These are phyloP conservation scores for Cyprinus carpio DNA, from an alignment of 2,113 vertebrate species.

Conservation along the genomic window DNA sequence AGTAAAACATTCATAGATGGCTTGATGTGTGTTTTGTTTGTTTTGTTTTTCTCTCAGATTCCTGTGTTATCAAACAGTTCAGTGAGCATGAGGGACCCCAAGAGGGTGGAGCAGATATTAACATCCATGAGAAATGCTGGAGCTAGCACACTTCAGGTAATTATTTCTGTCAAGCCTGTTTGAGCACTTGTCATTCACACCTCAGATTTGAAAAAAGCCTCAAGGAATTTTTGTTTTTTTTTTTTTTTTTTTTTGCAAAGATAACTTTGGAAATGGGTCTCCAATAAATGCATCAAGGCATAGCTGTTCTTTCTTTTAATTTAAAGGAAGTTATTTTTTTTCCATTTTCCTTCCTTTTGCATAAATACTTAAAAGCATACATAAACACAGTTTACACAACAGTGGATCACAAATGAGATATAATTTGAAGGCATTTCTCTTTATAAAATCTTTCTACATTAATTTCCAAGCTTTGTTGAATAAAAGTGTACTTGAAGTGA, in stretches of 20 bases:
- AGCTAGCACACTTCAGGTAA: constrained; percentile 1
- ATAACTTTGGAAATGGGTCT: not conserved
- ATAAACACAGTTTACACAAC: not conserved
- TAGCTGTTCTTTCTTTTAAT: no score
- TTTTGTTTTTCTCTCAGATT: not conserved
- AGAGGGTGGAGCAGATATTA: constrained; percentile 15
- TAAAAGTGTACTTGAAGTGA: no score
- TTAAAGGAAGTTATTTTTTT: not conserved
- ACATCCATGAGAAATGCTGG: constrained; percentile 9
- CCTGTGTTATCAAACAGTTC: constrained; percentile 1
- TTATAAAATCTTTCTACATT: no score
- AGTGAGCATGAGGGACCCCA: not conserved
- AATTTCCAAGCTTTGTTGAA: no score
- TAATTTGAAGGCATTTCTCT: not conserved
- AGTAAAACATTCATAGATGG: not conserved
- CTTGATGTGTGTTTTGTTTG: not conserved
- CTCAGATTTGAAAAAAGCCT: not conserved
- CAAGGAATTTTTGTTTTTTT: no score
- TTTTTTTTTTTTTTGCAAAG: no score
- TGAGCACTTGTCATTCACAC: not conserved
- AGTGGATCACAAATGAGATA: not conserved
- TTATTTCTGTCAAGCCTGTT: not conserved
- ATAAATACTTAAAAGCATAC: not conserved
- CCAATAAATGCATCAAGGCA: not conserved
- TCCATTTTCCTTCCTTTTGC: not conserved